Evolutionary conservation across 2,888 invertebrate genomes (phyloP).

Genomic region (Erebia epiphron): DNA sequence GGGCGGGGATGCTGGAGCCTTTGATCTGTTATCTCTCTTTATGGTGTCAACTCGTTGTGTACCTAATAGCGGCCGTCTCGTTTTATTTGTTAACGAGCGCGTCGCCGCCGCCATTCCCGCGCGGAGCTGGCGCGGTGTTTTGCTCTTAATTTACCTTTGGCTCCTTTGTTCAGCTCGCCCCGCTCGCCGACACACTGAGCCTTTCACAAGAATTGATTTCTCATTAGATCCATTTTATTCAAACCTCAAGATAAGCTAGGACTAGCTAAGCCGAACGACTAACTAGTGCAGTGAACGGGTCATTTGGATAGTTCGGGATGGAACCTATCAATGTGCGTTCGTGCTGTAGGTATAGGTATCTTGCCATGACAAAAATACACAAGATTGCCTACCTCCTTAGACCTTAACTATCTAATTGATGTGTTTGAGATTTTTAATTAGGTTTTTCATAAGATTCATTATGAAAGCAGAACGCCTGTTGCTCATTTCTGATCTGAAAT

Average conservation of each 20-base stretch:
- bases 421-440: too few species aligned
- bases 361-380: too few species aligned
- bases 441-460: too few species aligned
- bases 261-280: too few species aligned
- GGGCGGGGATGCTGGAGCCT: constrained; percentile 28
- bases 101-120: constrained; percentile 14
- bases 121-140: not conserved
- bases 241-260: not conserved
- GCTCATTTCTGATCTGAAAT: too few species aligned
- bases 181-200: not conserved
- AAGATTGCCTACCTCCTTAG: too few species aligned
- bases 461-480: too few species aligned
- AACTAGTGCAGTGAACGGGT: too few species aligned
- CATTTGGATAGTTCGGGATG: too few species aligned
- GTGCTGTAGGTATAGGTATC: too few species aligned
- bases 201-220: not conserved
- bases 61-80: constrained; percentile 43
- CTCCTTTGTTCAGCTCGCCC: not conserved
- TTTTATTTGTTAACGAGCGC: constrained; percentile 39
- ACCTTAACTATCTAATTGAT: too few species aligned
- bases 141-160: not conserved
- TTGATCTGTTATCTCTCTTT: constrained; percentile 46
- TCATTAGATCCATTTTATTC: not conserved
- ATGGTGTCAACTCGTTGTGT: constrained; percentile 48
- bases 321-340: too few species aligned